phyloP scores from a whole-genome alignment of 2,797 vertebrate genomes.

The Pterois miles region DNA sequence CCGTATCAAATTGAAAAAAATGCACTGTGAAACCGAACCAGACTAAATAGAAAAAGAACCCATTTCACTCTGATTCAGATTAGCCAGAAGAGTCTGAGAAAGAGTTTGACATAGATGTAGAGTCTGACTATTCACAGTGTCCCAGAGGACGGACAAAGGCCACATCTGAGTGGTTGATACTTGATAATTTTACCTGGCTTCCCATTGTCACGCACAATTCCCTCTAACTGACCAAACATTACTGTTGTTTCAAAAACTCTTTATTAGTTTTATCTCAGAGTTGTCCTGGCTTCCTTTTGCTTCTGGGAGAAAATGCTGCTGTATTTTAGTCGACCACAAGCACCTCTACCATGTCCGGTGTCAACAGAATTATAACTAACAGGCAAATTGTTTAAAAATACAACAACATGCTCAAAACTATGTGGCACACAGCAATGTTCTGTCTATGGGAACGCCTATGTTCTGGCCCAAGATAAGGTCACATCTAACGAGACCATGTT shows the following conservation, averaged over 20 bases:
- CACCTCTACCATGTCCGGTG: background rate
- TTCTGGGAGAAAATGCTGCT: background rate
- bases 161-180: background rate
- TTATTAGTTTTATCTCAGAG: background rate
- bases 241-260: background rate
- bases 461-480: constrained; percentile 63
- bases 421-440: constrained; percentile 19
- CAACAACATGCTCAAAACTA: background rate
- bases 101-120: background rate
- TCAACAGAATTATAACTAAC: background rate
- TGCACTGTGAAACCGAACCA: no score
- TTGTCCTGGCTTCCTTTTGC: background rate
- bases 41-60: no score
- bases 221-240: background rate
- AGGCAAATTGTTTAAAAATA: background rate
- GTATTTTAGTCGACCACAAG: background rate
- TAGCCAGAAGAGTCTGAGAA: no score
- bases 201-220: background rate
- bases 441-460: constrained; percentile 46
- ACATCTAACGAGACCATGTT: constrained; percentile 65
- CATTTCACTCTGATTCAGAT: no score
- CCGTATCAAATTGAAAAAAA: no score
- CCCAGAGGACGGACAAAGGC: background rate
- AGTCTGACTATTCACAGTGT: background rate
- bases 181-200: background rate